Conservation (phyloP, 2,113 vertebrate genomes). For the Pitta sordida region DNA sequence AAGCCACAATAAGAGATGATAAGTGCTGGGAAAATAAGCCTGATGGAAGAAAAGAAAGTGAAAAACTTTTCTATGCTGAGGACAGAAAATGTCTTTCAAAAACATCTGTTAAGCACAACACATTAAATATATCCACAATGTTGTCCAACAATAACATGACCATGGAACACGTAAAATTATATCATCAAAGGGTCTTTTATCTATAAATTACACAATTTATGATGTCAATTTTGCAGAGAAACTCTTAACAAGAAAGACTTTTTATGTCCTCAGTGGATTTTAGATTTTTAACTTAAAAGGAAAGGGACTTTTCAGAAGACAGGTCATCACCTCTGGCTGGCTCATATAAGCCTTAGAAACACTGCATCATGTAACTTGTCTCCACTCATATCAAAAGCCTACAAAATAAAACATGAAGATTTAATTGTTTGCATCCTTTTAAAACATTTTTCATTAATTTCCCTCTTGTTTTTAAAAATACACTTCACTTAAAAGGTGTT, state of each 20-base stretch:
- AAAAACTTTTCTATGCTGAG: not conserved
- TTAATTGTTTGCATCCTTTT: not conserved
- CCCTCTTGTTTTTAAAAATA: not conserved
- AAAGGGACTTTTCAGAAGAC: not conserved
- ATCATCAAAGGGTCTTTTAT: not conserved
- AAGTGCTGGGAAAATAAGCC: not conserved
- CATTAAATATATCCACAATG: not conserved
- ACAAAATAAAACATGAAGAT: not conserved
- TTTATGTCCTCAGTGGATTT: not conserved
- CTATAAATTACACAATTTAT: not conserved
- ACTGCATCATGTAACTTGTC: not conserved
- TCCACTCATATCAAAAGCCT: not conserved
- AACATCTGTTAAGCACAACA: not conserved
- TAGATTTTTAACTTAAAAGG: not conserved
- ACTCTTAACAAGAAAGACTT: not conserved
- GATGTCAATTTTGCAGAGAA: not conserved
- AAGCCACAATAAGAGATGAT: not conserved
- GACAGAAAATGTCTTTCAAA: constrained; percentile 17
- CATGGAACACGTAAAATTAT: not conserved
- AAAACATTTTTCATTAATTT: not conserved
- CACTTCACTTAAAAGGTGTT: not conserved
- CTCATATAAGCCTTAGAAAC: not conserved
- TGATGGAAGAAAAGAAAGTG: not conserved
- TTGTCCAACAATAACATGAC: not conserved
- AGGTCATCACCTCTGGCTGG: not conserved